Percentiles rank a stretch among this genome's conserved stretches.
These are phyloP conservation scores for Orchesella cincta DNA, from an alignment of 1,140 invertebrate genomes.

Conservation along the genomic window DNA sequence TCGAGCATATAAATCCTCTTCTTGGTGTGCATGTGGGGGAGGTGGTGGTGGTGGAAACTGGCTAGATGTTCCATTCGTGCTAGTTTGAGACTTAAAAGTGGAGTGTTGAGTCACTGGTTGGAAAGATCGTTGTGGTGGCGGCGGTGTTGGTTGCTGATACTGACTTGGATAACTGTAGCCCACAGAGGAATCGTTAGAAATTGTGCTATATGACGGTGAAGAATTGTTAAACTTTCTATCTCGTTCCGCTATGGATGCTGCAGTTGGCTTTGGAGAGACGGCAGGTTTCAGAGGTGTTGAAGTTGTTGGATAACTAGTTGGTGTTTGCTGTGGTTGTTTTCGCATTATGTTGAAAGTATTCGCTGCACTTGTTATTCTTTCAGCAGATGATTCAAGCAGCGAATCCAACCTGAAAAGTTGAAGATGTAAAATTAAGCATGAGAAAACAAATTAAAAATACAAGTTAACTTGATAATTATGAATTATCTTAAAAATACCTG, in stretches of 20 bases:
- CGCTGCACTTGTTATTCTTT: constrained; percentile 49
- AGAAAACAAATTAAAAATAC: not conserved
- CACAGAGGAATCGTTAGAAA: constrained; percentile 45
- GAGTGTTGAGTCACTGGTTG: constrained; percentile 5
- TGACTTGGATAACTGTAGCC: constrained; percentile 30
- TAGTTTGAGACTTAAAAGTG: constrained; percentile 24
- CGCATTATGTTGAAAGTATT: constrained; percentile 50
- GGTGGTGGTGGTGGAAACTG: constrained; percentile 31
- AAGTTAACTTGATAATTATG: not conserved
- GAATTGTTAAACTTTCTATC: constrained; percentile 46
- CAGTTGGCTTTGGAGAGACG: constrained; percentile 46
- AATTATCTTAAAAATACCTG: constrained; percentile 37
- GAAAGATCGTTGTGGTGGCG: constrained; percentile 33
- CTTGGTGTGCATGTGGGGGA: constrained; percentile 41
- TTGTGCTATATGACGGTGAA: constrained; percentile 43
- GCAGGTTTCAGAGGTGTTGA: constrained; percentile 46
- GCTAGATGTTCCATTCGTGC: constrained; percentile 2
- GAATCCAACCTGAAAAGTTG: constrained; percentile 52
- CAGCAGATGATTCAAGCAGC: constrained; percentile 52
- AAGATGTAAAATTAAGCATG: too few species aligned
- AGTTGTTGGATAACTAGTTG: constrained; percentile 30
- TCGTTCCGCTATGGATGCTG: constrained; percentile 3
- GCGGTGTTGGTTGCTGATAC: constrained; percentile 22
- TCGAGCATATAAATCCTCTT: constrained; percentile 48
- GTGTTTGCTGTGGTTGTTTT: constrained; percentile 42